These are phyloP conservation scores for Loripinus fragilis DNA, from an alignment of 2,888 invertebrate species.

Conservation along the genomic window DNA sequence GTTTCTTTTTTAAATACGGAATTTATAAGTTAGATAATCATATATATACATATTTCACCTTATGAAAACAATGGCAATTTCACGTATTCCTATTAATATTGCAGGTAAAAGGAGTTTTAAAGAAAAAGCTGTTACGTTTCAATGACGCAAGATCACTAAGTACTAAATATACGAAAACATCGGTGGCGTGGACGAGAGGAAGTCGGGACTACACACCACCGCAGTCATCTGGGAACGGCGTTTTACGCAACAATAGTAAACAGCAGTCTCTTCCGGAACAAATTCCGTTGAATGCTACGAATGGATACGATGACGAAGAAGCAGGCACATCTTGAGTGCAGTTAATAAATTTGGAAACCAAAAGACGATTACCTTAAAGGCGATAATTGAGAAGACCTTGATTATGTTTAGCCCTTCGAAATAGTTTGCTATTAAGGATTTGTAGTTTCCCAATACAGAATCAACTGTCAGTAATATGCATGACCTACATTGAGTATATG, in stretches of 20 bases:
- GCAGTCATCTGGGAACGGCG: conserved; percentile 33
- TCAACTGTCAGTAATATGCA: no score
- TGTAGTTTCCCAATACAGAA: no score
- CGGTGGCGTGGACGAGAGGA: conserved; percentile 63
- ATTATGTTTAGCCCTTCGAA: no score
- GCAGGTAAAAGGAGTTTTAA: conserved; percentile 72
- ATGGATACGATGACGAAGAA: neutral
- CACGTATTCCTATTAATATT: conserved; percentile 18
- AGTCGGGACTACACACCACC: conserved; percentile 44
- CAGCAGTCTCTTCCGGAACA: neutral
- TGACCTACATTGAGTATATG: no score
- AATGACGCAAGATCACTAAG: conserved; percentile 71
- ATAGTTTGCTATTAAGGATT: no score
- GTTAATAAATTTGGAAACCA: no score
- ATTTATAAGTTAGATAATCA: no score
- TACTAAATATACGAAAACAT: conserved; percentile 73
- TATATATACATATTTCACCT: no score
- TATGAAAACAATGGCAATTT: no score
- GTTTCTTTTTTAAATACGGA: no score
- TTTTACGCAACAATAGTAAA: conserved; percentile 23
- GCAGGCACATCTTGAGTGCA: neutral
- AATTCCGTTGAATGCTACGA: neutral
- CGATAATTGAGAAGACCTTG: no score
- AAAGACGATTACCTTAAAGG: no score
- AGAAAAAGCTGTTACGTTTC: conserved; percentile 69